Evolutionary conservation across 2,113 vertebrate genomes (phyloP).

Genomic region (Atrichornis clamosus): DNA sequence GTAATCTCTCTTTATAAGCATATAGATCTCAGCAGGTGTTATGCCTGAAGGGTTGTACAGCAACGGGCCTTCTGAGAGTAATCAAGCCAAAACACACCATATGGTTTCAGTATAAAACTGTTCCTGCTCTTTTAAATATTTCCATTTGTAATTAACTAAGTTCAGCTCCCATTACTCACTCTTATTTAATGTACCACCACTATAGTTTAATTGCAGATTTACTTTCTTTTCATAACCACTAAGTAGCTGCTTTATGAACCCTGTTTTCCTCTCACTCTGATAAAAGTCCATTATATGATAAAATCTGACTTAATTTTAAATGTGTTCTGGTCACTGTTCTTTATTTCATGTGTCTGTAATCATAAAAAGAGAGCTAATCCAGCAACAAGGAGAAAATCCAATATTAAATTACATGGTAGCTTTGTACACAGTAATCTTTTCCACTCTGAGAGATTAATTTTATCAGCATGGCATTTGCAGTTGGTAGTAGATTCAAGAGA

Average conservation of each 20-base stretch:
- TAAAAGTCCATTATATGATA: background rate
- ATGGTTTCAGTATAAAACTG: background rate
- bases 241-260: background rate
- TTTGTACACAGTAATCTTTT: background rate
- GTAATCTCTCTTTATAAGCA: background rate
- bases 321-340: background rate
- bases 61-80: background rate
- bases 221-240: constrained; percentile 1
- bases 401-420: background rate
- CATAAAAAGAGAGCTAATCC: background rate
- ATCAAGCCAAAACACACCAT: background rate
- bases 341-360: background rate
- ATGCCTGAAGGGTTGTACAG: background rate
- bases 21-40: background rate
- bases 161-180: background rate
- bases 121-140: background rate
- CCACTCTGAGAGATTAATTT: background rate
- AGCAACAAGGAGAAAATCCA: background rate
- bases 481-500: background rate
- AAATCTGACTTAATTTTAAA: background rate
- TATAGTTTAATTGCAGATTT: background rate
- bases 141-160: background rate
- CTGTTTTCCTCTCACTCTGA: background rate
- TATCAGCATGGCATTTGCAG: background rate
- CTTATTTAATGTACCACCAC: background rate